Base-by-base conservation (phyloP, 2,113 vertebrate species). In the Pyxicephalus adspersus region DNA sequence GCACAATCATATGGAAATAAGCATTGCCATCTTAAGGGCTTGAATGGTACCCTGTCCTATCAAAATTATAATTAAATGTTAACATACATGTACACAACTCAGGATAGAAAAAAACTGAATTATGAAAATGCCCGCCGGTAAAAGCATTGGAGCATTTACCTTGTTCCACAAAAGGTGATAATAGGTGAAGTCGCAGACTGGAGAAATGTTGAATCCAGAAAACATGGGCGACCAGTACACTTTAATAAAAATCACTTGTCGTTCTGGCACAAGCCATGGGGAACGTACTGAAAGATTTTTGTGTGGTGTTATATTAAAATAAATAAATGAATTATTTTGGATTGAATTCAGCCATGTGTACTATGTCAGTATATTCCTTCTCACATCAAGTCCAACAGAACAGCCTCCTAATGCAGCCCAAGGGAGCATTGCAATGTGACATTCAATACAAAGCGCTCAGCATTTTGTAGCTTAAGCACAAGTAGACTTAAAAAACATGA, bases 291-390 rank as follows among this genome's bases (percentile, higher is more conserved):
- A 34, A 5, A 5, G n/a, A 23, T 9, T 23, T 74, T 34, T 60
- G 55, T 29, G 51, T 60, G 28, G 28, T 11, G 28, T 60, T 22
- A 25, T 38, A 8, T 58, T 22, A 54, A 58, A 74, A 58, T 74
- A 57, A 72, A 29, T 68, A 72, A 29, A 29, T 68, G 31, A 29
- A 74, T 55, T 74, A 74, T 74, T 74, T 34, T 58, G 54, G 71
- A 34, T 38, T 58, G 15, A 73, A 73, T 34, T 34, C 50, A 57
- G 90, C 87, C 90, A 86, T 75, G 84, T 77, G 83, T 84, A 89
- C 85, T 22, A 0, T 86, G 88, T 89, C 83, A 89, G 88, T 86
- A 88, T 87, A 89, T 86, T 91, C 88, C 64, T 87, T 77, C 90
- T 83, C 67, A 23, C 0, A 74, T 76, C 81, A 83, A 76, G 83